phyloP scores from a whole-genome alignment of 2,888 invertebrate genomes.

The Heliconius aoede region DNA sequence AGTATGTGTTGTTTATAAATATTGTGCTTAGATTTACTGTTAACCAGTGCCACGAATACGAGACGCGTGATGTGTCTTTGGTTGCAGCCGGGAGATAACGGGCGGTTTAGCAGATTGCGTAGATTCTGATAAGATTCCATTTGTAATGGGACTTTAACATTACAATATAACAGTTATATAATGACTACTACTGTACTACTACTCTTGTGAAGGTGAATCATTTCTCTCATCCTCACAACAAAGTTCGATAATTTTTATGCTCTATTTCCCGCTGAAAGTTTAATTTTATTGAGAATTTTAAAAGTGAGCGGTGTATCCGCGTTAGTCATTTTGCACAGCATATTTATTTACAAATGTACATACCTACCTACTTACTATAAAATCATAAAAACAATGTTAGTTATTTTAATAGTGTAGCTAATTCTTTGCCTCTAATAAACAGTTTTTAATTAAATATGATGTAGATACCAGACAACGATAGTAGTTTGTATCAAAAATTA shows the following conservation, averaged over 20 bases:
- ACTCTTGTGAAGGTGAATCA: constrained; percentile 22
- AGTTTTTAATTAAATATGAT: neutral
- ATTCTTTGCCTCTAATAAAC: neutral
- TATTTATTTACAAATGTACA: constrained; percentile 35
- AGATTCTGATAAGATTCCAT: constrained; percentile 74
- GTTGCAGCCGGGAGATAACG: constrained; percentile 72
- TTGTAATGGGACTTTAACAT: constrained; percentile 34
- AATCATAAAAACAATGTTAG: constrained; percentile 5
- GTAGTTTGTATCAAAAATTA: neutral
- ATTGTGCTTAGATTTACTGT: constrained; percentile 31
- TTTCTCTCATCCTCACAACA: constrained; percentile 30
- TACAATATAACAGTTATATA: constrained; percentile 36
- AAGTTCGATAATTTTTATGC: constrained; percentile 59
- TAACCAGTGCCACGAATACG: constrained; percentile 67
- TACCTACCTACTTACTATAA: constrained; percentile 10
- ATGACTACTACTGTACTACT: constrained; percentile 20
- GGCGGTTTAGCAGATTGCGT: constrained; percentile 76
- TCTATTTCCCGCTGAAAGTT: constrained; percentile 66
- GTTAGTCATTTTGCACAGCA: constrained; percentile 54
- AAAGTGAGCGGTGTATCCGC: constrained; percentile 59
- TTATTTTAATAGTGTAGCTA: neutral
- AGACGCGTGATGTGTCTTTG: constrained; percentile 61
- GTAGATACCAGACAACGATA: neutral
- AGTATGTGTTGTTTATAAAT: constrained; percentile 38
- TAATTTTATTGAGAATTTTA: constrained; percentile 63